A percentile compares a stretch with the other conserved stretches of the same genome.
Evolutionary conservation across 2,888 invertebrate species (phyloP).

Genomic region (Trichopoda pennipes): DNA sequence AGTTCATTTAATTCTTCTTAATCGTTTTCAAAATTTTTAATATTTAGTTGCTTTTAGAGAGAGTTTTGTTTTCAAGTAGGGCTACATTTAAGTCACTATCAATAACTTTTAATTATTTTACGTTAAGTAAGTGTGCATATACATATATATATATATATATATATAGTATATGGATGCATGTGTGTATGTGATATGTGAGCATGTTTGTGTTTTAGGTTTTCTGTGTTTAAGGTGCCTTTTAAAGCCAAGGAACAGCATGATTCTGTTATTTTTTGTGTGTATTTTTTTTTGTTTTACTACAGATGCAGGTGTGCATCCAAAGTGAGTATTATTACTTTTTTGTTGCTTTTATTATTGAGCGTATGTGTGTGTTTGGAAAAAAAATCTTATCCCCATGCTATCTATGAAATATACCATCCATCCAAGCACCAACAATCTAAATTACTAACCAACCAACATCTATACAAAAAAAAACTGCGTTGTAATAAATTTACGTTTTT

Average conservation of each 20-base stretch:
- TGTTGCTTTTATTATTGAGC: constrained; percentile 28
- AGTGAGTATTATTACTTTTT: constrained; percentile 61
- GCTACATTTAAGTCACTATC: constrained; percentile 7
- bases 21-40: too few species aligned
- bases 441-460: constrained; percentile 34
- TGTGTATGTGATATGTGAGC: not conserved
- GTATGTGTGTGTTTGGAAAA: constrained; percentile 49
- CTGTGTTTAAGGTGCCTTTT: constrained; percentile 68
- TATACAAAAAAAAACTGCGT: constrained; percentile 63
- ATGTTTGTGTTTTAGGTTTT: constrained; percentile 57
- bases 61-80: not conserved
- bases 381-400: constrained; percentile 66
- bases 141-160: not conserved
- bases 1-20: too few species aligned
- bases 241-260: constrained; percentile 67
- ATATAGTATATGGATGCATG: not conserved
- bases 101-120: constrained; percentile 8
- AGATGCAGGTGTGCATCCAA: constrained; percentile 69
- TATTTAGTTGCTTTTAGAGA: too few species aligned
- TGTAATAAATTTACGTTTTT: constrained; percentile 66
- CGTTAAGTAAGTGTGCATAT: not conserved
- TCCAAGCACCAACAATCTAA: constrained; percentile 48
- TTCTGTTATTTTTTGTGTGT: constrained; percentile 49
- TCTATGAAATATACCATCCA: constrained; percentile 62
- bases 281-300: constrained; percentile 39